Conservation (phyloP, 2,113 vertebrate species). For the Bostrychus sinensis region DNA sequence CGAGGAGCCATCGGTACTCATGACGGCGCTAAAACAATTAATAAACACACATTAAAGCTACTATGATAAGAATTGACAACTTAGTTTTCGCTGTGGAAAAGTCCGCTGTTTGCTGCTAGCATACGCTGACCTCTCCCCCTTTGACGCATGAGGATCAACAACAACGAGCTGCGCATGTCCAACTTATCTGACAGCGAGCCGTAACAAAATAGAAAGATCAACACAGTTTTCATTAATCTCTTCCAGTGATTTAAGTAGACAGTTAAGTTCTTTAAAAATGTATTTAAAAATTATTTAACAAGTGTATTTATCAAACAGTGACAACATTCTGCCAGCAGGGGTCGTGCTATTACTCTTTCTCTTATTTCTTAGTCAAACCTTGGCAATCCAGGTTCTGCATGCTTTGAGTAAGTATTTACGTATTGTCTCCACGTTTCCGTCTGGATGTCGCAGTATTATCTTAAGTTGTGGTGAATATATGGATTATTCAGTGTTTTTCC, state of each 20-base stretch:
- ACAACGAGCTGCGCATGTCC: conserved; percentile 2
- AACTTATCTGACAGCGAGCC: neutral
- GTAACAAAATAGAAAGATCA: neutral
- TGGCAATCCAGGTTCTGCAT: neutral
- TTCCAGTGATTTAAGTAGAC: no score
- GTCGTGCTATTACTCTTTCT: conserved; percentile 8
- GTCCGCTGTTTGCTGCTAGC: conserved; percentile 37
- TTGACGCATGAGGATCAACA: conserved; percentile 25
- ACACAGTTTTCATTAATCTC: neutral
- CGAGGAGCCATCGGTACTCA: conserved; percentile 56
- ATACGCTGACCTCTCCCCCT: conserved; percentile 32
- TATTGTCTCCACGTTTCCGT: no score
- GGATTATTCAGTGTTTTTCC: no score
- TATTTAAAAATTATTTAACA: neutral
- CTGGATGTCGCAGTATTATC: no score
- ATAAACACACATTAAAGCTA: neutral
- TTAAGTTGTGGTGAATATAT: no score
- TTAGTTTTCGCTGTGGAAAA: conserved; percentile 29
- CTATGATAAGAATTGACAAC: conserved; percentile 10
- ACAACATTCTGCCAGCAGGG: conserved; percentile 14
- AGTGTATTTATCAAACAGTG: neutral
- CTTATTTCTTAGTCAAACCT: neutral
- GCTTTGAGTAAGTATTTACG: neutral
- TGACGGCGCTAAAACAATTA: conserved; percentile 18
- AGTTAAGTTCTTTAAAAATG: no score